Base-by-base conservation (phyloP, 2,888 invertebrate species). In the Rhagonycha fulva region DNA sequence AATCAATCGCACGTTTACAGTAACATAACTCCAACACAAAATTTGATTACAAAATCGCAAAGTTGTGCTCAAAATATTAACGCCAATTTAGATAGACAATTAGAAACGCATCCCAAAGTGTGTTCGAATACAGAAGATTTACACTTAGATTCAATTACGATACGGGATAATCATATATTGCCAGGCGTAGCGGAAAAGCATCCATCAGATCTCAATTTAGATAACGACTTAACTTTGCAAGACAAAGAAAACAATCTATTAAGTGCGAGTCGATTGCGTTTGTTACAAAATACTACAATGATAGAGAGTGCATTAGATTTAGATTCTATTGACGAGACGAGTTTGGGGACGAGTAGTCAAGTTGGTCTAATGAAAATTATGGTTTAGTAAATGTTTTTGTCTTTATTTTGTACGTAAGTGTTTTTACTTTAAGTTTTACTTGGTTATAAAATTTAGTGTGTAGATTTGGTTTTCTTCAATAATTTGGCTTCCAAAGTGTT, bases 241-340 rank as follows among this genome's bases (percentile, higher is more conserved):
- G 88, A 88, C 61, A 88, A 88, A 79, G 88, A 88, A 78, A 88
- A 87, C 79, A 86, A 88, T 84, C 86, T 90, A 75, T 90, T 93
- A 83, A 92, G 92, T 85, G 94, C 94, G 76, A 94, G 94, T 87
- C 91, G 94, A 80, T 90, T 95, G 86, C 91, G 94, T 82, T 89
- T 95, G 83, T 90, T 95, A 84, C 95, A 95, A 86, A 95, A 96
- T 89, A 95, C 95, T 76, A 96, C 96, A 71, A 96, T 96, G 96
- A 96, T 96, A 84, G 95, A 96, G 88, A 95, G 96, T 74, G 96
- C 96, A 75, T 90, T 96, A 81, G 96, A 96, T 90, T 91, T 96
- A 84, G 96, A 96, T 89, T 95, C 95, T 82, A 89, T 96, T 81
- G 95, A 95, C 84, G 94, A 93, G 80, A 91, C 93, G 47, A 93